These are phyloP conservation scores for Drosophila sucinea DNA, from an alignment of 1,140 invertebrate species.

Conservation along the genomic window DNA sequence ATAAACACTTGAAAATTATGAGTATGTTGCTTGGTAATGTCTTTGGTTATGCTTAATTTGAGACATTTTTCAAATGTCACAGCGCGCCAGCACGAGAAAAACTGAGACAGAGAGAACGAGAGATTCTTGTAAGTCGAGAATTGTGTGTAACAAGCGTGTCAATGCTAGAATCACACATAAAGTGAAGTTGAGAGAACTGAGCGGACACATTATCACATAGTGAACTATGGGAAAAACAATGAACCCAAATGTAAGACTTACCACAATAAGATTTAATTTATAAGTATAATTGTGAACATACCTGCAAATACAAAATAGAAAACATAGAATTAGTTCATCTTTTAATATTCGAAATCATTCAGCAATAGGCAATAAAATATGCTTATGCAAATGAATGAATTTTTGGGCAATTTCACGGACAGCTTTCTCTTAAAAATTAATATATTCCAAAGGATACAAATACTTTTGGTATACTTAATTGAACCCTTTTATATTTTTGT, in stretches of 20 bases:
- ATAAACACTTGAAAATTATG: constrained; percentile 72
- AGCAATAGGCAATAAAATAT: too few relatives aligned
- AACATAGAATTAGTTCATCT: not conserved
- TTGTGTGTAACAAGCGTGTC: constrained; percentile 58
- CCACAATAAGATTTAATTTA: not conserved
- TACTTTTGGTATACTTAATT: not conserved
- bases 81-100: not conserved
- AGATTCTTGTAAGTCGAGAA: constrained; percentile 9
- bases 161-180: constrained; percentile 60
- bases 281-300: constrained; percentile 5
- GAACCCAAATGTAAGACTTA: constrained; percentile 1
- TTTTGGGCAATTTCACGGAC: too few relatives aligned
- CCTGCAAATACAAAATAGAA: constrained; percentile 12
- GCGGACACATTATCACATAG: not conserved
- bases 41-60: constrained; percentile 57
- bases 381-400: too few relatives aligned
- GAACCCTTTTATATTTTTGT: too few relatives aligned
- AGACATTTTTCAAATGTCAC: constrained; percentile 48
- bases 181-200: not conserved
- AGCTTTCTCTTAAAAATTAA: too few relatives aligned
- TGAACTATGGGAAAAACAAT: not conserved
- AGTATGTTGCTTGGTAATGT: constrained; percentile 17
- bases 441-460: not conserved
- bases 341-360: not conserved
- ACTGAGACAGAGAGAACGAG: not conserved